Evolutionary conservation across 2,888 invertebrate genomes (phyloP), one percentile per base, ranked within the genome.

Genomic region (Zygogramma bicolorata): DNA sequence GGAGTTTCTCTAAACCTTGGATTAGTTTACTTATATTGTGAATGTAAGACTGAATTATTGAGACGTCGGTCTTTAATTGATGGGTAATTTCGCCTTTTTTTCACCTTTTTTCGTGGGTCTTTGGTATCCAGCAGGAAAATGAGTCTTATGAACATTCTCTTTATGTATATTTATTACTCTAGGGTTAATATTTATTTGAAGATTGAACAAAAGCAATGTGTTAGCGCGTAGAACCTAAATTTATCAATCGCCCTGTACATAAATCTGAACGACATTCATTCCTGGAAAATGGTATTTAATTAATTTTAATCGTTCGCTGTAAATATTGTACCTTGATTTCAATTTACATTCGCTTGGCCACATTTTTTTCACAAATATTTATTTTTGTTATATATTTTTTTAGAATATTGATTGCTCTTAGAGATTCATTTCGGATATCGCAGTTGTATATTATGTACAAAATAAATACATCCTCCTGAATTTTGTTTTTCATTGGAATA

Each of bases 381-480:
- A 72, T 72, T 72, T 72, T 72, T 72, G 71, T 72, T 72, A 72
- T 49, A 67, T 25, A 22, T 67, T 34, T 67, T 53, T 49, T 63
- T 61, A 40, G 57, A 31, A 69, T 34, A 27, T 62, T 49, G 15
- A 62, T 62, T 38, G 46, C 59, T 65, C 49, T 65, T 68, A 38
- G 62, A 18, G 58, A 29, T 46, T 60, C 20, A 59, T 65, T 62
- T 20, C 58, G 25, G 40, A 58, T 31, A 46, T 15, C 60, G 27
- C 58, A 61, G 62, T 61, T 71, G 71, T 71, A 71, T 71, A 71
- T 67, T 68, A 27, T 71, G 68, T 68, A 71, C 63, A 71, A 59
- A 71, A 71, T 68, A 68, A 71, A 68, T 20, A 20, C 62, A 31
- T 68, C 31, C 65, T 71, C 68, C 59, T 42, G 18, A 38, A 38